Base-by-base conservation (phyloP, 2,113 vertebrate genomes). In the Aleadryas rufinucha region DNA sequence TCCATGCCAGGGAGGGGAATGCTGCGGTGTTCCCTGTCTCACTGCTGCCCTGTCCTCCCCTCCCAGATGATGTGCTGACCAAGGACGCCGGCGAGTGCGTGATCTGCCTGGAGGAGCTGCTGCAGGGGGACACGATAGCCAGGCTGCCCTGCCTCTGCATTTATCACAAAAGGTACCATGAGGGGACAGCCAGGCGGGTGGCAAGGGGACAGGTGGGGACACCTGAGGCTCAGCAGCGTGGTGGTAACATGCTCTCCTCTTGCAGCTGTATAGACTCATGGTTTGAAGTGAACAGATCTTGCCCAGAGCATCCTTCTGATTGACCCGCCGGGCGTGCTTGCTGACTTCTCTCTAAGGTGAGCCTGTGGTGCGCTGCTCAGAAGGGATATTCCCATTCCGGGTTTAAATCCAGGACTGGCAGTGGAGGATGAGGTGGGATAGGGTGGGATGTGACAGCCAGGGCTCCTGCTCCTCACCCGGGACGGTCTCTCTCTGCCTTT, bases 271-370 rank as follows among this genome's bases (percentile, higher is more conserved):
- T 99, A 99, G 99, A 99, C 97, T 99, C 99, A 9, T 99, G 99
- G 99, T 99, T 99, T 98, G 99, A 99, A 98, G 99, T 99, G 98
- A 99, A 99, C 98, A 99, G 99, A 97, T 99, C 99, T 97, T 99
- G 99, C 98, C 99, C 99, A 26, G 99, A 99, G 96, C 99, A 99
- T 95, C 99, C 99, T 74, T 99, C 99, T 18, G 99, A 99, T 98
- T 99, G 99, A 99, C 97, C 97, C 75, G 49, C 90, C 47, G 84
- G 97, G 97, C 81, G 44, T 90, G 96, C 98, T 98, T 97, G 97
- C 98, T 87, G 97, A 97, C 95, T 97, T 98, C 97, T 98, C 96
- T 97, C 95, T 97, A 98, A 98, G 98, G 98, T 98, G 94, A 97
- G 97, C 41, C 17, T 17, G 21, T 2, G 2, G 37, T 9, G 2